Evolutionary conservation across 2,888 invertebrate genomes (phyloP), one percentile per base, ranked within the genome.

Genomic region (Lamellibrachia satsuma): DNA sequence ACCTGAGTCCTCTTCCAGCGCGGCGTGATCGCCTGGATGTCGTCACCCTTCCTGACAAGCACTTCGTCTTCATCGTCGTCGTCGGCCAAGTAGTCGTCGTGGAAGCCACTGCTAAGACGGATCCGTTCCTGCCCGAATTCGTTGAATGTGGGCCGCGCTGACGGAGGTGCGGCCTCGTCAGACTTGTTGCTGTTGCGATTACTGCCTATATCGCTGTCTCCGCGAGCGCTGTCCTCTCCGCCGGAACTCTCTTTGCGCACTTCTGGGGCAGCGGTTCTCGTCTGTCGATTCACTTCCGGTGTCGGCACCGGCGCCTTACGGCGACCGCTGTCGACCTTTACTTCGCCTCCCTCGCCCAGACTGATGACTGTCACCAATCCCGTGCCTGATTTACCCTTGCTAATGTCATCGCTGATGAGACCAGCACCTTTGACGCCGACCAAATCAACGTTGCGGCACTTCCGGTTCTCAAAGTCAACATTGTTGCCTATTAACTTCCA

Each of bases 401-500:
- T 22, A n/a, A 75, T n/a, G 75, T 15, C 75, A 75, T 75, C 75
- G 22, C 15, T 75, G 75, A 75, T 75, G 75, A 22, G 93, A 11
- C 92, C 93, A 9, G 92, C 91, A 11, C 51, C 93, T n/a, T 93
- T 92, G 39, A 92, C 91, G 52, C 93, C 93, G 11, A 93, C 93
- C 52, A 93, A 92, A 55, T 93, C 90, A 55, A 90, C 39, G 52
- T 93, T 93, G n/a, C 57, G 52, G 52, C 93, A 93, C 90, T 92
- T 92, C 57, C 93, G 52, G 90, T 90, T 92, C n/a, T 92, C 92
- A 27, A 91, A 52, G 39, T 92, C 90, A n/a, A 75, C 97, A 92
- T 98, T 96, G 96, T 98, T 98, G 51, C 93, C 93, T 27, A 60
- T 55, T 7, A 51, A 90, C 39, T 75, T 55, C 27, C 93, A 55